phyloP scores from a whole-genome alignment of 2,797 vertebrate species.

The Ctenopoma multispine region DNA sequence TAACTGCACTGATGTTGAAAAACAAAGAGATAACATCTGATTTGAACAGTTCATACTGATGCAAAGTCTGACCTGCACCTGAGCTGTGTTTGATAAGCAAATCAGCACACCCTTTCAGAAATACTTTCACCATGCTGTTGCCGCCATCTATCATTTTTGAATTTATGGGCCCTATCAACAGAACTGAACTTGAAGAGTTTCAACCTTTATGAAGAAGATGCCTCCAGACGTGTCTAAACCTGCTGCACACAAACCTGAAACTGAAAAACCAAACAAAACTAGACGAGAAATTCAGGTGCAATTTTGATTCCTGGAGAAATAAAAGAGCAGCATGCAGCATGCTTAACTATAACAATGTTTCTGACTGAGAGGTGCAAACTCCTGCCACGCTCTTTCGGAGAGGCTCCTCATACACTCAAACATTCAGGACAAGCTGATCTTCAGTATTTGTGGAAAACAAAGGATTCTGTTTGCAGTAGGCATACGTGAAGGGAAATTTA shows the following conservation, averaged over 20 bases:
- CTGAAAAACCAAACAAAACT: no score
- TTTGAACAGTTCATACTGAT: no score
- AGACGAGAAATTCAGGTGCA: not conserved
- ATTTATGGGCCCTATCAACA: slow-evolving; percentile 32
- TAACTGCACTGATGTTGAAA: no score
- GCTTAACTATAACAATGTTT: not conserved
- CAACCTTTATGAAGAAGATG: slow-evolving; percentile 11
- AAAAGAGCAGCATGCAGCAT: not conserved
- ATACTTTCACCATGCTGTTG: not conserved
- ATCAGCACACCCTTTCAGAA: slow-evolving; percentile 8
- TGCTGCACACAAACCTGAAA: slow-evolving; percentile 37
- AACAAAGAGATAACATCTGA: no score
- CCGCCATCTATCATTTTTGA: slow-evolving; percentile 36
- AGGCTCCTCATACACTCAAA: not conserved
- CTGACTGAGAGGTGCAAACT: not conserved
- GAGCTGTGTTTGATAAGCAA: slow-evolving; percentile 4
- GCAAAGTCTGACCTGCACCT: not conserved
- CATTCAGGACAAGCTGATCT: not conserved
- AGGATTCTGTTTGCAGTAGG: not conserved
- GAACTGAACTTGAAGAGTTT: slow-evolving; percentile 30
- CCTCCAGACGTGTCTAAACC: slow-evolving; percentile 55
- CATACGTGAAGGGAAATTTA: not conserved
- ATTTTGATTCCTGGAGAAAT: not conserved
- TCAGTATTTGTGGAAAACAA: slow-evolving; percentile 4
- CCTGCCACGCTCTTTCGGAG: not conserved